Evolutionary conservation across 2,113 vertebrate species (phyloP).

Genomic region (Hypomesus transpacificus): DNA sequence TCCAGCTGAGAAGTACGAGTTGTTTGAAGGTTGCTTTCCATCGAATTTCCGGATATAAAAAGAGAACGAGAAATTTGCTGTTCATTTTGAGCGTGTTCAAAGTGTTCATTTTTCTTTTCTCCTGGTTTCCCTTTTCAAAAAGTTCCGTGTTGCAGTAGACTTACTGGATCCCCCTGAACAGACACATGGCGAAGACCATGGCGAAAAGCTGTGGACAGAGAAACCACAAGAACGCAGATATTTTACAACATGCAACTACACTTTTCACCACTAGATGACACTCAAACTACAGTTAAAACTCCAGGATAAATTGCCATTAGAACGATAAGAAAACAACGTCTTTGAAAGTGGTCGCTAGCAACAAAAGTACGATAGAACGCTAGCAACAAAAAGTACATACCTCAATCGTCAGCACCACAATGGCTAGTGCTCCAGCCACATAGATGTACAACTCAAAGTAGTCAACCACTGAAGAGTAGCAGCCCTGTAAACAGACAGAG

Average conservation of each 20-base stretch:
- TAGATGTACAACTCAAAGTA: constrained; percentile 92
- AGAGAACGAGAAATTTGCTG: constrained; percentile 66
- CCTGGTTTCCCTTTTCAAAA: constrained; percentile 63
- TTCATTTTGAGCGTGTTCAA: constrained; percentile 11
- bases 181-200: constrained; percentile 97
- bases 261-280: no score
- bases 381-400: constrained; percentile 54
- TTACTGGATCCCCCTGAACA: constrained; percentile 95
- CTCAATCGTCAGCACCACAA: constrained; percentile 90
- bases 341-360: no score
- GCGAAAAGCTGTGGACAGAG: constrained; percentile 79
- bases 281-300: no score
- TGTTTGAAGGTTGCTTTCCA: constrained; percentile 60
- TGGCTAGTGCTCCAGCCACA: constrained; percentile 87
- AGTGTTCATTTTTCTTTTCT: constrained; percentile 52
- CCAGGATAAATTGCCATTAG: no score
- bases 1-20: constrained; percentile 87
- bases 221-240: constrained; percentile 4
- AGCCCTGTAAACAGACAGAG: constrained; percentile 74
- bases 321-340: no score
- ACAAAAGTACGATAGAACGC: no score
- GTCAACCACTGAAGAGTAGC: constrained; percentile 89
- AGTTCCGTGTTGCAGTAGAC: constrained; percentile 38
- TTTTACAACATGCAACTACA: no score
- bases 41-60: constrained; percentile 68